Percentiles rank a stretch among this genome's conserved stretches.
These are phyloP conservation scores for Pogonomyrmex barbatus DNA, from an alignment of 1,140 invertebrate genomes.

Conservation along the genomic window DNA sequence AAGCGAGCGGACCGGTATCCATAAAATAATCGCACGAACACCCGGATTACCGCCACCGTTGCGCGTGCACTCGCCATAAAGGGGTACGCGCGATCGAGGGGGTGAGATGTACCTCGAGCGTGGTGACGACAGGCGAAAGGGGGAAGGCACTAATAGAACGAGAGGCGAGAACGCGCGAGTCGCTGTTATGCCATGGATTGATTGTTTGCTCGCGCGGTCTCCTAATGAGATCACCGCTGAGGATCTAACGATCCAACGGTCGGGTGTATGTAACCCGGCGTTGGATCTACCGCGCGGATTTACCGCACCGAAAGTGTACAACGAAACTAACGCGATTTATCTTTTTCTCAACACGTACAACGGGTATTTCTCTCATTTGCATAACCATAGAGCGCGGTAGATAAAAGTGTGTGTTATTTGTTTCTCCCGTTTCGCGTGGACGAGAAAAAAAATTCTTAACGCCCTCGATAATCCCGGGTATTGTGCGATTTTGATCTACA, in stretches of 20 bases:
- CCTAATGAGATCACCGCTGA: conserved; percentile 78
- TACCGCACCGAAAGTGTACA: not conserved
- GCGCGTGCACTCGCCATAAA: conserved; percentile 65
- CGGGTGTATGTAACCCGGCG: too few relatives aligned
- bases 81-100: conserved; percentile 61
- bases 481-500: conserved; percentile 37
- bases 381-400: not conserved
- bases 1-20: conserved; percentile 42
- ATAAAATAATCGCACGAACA: conserved; percentile 60
- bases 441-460: not conserved
- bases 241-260: not conserved
- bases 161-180: conserved; percentile 69
- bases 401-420: conserved; percentile 17
- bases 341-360: not conserved
- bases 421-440: not conserved
- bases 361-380: not conserved
- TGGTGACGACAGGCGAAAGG: conserved; percentile 52
- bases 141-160: conserved; percentile 56
- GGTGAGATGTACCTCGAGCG: conserved; percentile 67
- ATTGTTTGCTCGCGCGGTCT: conserved; percentile 71
- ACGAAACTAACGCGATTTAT: conserved; percentile 4
- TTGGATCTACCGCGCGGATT: not conserved
- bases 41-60: not conserved
- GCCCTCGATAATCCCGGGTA: conserved; percentile 1
- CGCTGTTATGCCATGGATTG: conserved; percentile 71